Evolutionary conservation across 2,888 invertebrate species (phyloP).

Genomic region (Therioaphis trifolii): DNA sequence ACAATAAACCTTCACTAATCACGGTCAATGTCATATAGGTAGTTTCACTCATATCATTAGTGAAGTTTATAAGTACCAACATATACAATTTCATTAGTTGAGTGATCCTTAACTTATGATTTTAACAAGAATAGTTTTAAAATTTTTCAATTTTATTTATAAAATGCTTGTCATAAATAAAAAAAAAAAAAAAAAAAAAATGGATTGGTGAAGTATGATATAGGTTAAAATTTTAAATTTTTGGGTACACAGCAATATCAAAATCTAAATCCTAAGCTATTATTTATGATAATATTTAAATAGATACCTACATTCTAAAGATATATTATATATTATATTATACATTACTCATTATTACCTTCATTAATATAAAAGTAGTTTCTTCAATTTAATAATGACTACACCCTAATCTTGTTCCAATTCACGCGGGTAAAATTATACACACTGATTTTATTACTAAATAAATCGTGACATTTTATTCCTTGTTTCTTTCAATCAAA

Average conservation of each 20-base stretch:
- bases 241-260: background rate
- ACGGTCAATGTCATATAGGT: conserved; percentile 34
- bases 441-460: no score
- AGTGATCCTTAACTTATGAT: background rate
- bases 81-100: background rate
- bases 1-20: conserved; percentile 33
- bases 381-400: background rate
- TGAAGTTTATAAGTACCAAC: background rate
- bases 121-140: background rate
- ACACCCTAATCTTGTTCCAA: background rate
- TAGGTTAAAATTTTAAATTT: background rate
- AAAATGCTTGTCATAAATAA: no score
- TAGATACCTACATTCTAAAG: background rate
- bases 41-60: background rate
- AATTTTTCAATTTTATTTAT: no score
- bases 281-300: background rate
- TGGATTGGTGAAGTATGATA: no score
- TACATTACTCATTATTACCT: no score
- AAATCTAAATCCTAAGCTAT: background rate
- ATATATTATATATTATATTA: no score
- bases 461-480: background rate
- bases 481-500: background rate
- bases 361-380: no score
- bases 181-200: no score
- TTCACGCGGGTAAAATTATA: background rate